Base-by-base conservation (phyloP, 2,113 vertebrate species). In the Odontophorus gujanensis region DNA sequence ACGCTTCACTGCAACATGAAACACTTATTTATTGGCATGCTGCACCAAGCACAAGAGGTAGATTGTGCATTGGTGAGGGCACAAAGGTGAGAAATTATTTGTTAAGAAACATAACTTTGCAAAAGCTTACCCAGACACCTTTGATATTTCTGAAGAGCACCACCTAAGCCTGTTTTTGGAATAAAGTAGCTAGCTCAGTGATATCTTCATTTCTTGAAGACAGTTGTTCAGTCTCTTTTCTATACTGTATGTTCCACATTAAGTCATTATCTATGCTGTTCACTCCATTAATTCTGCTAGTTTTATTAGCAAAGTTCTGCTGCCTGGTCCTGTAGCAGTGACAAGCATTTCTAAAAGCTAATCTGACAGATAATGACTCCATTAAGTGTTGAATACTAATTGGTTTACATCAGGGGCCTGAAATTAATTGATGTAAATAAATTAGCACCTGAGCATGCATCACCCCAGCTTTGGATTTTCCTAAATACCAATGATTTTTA, bases 341-440 rank as follows among this genome's bases (percentile, higher is more conserved):
- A 98, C 98, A 98, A 98, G 98, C 98, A 96, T 98, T 98, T 98
- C 98, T 97, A 98, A 98, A 98, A 98, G 98, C 98, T 99, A 99
- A 98, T 99, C 98, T 99, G 99, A 99, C 98, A 99, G 98, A 98
- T 99, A 99, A 99, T 99, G 98, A 98, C 98, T 99, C 98, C 98
- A 99, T 99, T 99, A 99, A 98, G 98, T 97, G 98, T 96, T 96
- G 98, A 97, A 98, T 98, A 98, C 98, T 99, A 99, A 99, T 99
- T 99, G 98, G 98, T 98, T 98, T 98, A 99, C 98, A 99, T 98
- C 98, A 97, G 98, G 98, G 98, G 98, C 98, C 98, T 96, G 97
- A 98, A 97, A 98, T 98, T 99, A 99, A 99, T 99, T 98, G 98
- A 98, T 98, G 98, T 98, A 99, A 99, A 99, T 99, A 99, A 98